Percentiles rank a stretch among this genome's conserved stretches.
Evolutionary conservation across 2,888 invertebrate genomes (phyloP).

Genomic region (Lycophotia porphyrea): DNA sequence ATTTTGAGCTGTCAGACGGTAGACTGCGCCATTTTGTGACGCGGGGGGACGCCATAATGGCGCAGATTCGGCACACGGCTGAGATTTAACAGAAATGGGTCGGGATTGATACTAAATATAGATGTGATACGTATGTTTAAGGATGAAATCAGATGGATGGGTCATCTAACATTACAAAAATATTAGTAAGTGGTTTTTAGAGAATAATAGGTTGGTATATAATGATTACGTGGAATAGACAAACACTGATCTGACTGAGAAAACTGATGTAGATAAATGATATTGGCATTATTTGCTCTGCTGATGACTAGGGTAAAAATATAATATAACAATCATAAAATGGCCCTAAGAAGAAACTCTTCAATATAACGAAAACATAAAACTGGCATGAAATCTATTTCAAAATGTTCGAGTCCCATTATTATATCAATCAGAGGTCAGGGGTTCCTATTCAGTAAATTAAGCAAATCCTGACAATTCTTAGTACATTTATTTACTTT

Average conservation of each 20-base stretch:
- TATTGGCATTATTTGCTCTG: background rate
- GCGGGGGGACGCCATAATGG: slow-evolving; percentile 53
- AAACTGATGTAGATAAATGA: background rate
- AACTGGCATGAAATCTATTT: background rate
- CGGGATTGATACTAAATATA: slow-evolving; percentile 56
- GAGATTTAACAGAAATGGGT: slow-evolving; percentile 65
- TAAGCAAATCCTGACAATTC: background rate
- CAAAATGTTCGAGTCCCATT: background rate
- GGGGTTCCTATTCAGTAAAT: background rate
- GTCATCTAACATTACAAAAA: background rate
- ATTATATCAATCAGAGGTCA: background rate
- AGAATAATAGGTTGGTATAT: background rate
- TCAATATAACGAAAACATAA: background rate
- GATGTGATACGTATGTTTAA: slow-evolving; percentile 28
- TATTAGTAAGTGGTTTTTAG: no score
- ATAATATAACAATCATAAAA: background rate
- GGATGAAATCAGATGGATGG: slow-evolving; percentile 9
- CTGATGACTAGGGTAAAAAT: no score
- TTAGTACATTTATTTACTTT: background rate
- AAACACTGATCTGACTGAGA: background rate
- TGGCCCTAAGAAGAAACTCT: background rate
- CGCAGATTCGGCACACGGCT: slow-evolving; percentile 56
- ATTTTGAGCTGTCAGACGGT: slow-evolving; percentile 75
- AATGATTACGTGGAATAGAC: background rate
- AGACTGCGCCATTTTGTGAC: slow-evolving; percentile 74